phyloP scores from a whole-genome alignment of 2,113 vertebrate species.

The Prietella phreatophila region DNA sequence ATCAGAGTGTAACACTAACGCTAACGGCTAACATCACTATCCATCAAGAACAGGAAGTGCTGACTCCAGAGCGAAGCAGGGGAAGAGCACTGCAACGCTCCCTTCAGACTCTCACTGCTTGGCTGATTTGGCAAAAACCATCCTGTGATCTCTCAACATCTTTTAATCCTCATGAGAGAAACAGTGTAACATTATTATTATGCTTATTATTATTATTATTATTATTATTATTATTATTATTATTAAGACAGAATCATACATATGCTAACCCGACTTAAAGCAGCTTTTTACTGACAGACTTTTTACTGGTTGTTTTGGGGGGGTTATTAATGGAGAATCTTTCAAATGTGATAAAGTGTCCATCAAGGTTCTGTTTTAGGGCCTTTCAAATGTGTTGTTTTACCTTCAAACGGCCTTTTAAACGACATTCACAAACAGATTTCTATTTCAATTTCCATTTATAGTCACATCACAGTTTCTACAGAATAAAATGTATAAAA shows the following conservation, averaged over 20 bases:
- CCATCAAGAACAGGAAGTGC: constrained; percentile 73
- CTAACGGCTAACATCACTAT: constrained; percentile 73
- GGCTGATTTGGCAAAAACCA: neutral
- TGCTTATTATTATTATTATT: neutral
- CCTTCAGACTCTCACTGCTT: neutral
- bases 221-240: neutral
- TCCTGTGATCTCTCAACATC: neutral
- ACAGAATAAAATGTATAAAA: neutral
- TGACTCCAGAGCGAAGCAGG: constrained; percentile 61
- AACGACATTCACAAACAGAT: neutral
- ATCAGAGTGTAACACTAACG: constrained; percentile 51
- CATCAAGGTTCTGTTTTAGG: neutral
- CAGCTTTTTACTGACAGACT: neutral
- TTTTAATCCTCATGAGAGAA: neutral
- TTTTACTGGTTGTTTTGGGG: neutral
- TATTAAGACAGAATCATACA: neutral
- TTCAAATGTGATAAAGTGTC: neutral
- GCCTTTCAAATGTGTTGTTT: neutral
- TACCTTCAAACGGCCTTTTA: neutral
- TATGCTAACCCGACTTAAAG: neutral
- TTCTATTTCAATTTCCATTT: neutral
- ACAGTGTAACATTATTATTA: neutral
- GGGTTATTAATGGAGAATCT: neutral
- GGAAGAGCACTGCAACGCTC: constrained; percentile 5
- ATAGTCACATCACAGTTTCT: neutral